These are phyloP conservation scores for Sparidentex hasta DNA, from an alignment of 2,797 vertebrate species.

Conservation along the genomic window DNA sequence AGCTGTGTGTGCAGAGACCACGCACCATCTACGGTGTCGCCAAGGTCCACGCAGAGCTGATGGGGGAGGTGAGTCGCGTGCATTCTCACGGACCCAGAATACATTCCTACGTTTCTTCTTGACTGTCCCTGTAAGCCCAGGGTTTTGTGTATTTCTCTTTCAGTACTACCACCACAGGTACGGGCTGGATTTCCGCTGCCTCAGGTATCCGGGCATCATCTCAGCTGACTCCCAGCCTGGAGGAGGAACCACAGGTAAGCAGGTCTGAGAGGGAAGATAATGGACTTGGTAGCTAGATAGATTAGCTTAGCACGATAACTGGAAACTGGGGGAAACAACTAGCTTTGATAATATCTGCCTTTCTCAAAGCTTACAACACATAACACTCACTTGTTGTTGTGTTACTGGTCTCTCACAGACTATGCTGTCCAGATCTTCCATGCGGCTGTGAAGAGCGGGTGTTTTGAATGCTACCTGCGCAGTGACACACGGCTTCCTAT, in stretches of 20 bases:
- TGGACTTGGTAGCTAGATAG: too few relatives aligned
- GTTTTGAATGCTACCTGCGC: constrained; percentile 90
- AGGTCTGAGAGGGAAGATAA: too few relatives aligned
- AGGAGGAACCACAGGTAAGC: constrained; percentile 91
- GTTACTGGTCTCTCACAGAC: constrained; percentile 73
- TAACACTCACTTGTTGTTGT: background rate
- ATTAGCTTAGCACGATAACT: too few relatives aligned
- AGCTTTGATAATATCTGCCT: too few relatives aligned
- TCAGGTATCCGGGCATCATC: constrained; percentile 93
- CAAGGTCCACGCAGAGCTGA: constrained; percentile 93
- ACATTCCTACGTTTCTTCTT: too few relatives aligned
- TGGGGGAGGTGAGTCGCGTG: constrained; percentile 90
- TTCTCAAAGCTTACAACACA: background rate
- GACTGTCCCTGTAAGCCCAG: too few relatives aligned
- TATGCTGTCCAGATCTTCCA: constrained; percentile 95
- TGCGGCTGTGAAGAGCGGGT: constrained; percentile 86
- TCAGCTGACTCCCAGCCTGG: constrained; percentile 92
- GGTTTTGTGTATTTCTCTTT: background rate
- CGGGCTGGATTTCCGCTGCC: constrained; percentile 93
- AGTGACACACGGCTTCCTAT: constrained; percentile 90
- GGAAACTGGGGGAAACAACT: too few relatives aligned
- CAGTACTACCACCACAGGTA: constrained; percentile 93
- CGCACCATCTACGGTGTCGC: constrained; percentile 95
- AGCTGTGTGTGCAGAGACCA: constrained; percentile 93
- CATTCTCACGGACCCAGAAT: background rate